These are phyloP conservation scores for Melanotaenia duboulayi DNA, from an alignment of 2,113 vertebrate species.

Conservation along the genomic window DNA sequence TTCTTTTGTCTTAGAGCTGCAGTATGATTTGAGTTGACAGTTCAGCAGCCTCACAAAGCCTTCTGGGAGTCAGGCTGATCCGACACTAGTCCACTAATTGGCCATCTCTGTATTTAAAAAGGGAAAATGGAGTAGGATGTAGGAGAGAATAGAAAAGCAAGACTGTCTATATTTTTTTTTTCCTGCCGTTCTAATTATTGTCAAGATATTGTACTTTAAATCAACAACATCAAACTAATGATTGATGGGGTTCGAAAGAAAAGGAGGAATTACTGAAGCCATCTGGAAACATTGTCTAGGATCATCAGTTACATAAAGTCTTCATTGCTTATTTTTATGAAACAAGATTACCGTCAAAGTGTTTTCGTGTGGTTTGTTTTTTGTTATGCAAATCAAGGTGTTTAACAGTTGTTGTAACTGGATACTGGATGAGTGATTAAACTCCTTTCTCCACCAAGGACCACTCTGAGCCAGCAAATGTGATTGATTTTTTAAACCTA, in stretches of 20 bases:
- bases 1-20: constrained; percentile 1
- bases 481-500: not conserved
- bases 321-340: not conserved
- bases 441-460: too few species aligned
- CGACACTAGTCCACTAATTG: constrained; percentile 58
- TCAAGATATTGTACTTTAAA: not conserved
- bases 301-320: not conserved
- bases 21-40: constrained; percentile 25
- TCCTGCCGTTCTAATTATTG: not conserved
- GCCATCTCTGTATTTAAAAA: constrained; percentile 27
- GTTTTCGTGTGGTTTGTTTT: not conserved
- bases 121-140: not conserved
- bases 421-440: too few species aligned
- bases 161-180: not conserved
- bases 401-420: too few species aligned
- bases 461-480: not conserved
- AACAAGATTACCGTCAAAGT: not conserved
- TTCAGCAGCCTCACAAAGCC: constrained; percentile 29
- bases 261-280: not conserved
- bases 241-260: not conserved
- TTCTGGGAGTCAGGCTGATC: constrained; percentile 48
- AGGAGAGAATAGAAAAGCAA: not conserved
- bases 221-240: not conserved
- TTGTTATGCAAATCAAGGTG: too few species aligned
- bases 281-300: not conserved